phyloP scores from a whole-genome alignment of 2,797 vertebrate species.

The Champsocephalus esox region DNA sequence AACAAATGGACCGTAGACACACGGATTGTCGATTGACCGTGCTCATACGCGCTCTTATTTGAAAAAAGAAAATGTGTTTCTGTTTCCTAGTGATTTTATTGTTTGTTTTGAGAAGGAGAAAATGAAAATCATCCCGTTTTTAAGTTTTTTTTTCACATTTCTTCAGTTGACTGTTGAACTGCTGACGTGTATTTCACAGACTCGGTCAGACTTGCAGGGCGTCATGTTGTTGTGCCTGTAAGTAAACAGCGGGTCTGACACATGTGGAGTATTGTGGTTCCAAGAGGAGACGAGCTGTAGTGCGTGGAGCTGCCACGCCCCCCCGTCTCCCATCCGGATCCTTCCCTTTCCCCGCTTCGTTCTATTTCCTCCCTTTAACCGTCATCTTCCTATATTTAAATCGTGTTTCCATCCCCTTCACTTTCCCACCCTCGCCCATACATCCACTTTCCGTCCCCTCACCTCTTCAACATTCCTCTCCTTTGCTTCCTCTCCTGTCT shows the following conservation, averaged over 20 bases:
- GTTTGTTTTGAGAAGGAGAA: too few species aligned
- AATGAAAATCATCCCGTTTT: too few species aligned
- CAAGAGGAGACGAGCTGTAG: not conserved
- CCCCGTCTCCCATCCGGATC: constrained; percentile 53
- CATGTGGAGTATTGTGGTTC: accelerated
- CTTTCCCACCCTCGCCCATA: not conserved
- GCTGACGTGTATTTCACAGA: not conserved
- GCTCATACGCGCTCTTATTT: too few species aligned
- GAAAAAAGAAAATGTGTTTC: too few species aligned
- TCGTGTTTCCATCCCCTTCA: not conserved
- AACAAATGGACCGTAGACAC: too few species aligned
- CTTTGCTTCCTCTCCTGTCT: constrained; percentile 39
- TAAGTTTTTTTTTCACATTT: not conserved
- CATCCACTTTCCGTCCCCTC: constrained; percentile 12
- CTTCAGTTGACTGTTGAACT: not conserved
- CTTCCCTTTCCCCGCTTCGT: constrained; percentile 44
- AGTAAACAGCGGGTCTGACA: not conserved
- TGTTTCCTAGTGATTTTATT: too few species aligned
- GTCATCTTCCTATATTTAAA: not conserved
- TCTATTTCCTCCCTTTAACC: constrained; percentile 24
- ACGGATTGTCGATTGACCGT: too few species aligned
- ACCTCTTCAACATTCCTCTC: constrained; percentile 20
- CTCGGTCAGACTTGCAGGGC: not conserved
- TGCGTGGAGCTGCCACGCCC: constrained; percentile 11
- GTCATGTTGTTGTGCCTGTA: not conserved